These are phyloP conservation scores for Prinia subflava DNA, from an alignment of 2,113 vertebrate genomes.

Conservation along the genomic window DNA sequence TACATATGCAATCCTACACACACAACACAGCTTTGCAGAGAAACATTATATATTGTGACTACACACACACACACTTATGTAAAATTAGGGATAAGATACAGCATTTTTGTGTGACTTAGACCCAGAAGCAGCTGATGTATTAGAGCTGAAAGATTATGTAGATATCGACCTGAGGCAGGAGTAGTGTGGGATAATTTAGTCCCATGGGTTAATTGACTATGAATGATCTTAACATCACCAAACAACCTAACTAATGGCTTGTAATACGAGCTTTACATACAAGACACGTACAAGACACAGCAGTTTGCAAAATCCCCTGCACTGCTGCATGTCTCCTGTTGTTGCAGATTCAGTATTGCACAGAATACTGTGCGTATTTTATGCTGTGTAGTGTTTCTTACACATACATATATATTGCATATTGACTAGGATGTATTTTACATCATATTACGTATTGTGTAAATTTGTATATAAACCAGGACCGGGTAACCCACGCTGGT, in stretches of 20 bases:
- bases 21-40: not conserved
- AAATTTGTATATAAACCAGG: not conserved
- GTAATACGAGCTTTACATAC: not conserved
- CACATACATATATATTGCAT: no score
- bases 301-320: not conserved
- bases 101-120: not conserved
- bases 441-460: no score
- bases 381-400: not conserved
- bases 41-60: not conserved
- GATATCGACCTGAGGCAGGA: not conserved
- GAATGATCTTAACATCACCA: constrained; percentile 36
- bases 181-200: constrained; percentile 40
- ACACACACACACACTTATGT: no score
- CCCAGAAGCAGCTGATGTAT: not conserved
- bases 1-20: not conserved
- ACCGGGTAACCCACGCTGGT: not conserved
- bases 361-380: accelerated
- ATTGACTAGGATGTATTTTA: not conserved
- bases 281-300: not conserved
- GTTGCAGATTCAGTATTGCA: not conserved
- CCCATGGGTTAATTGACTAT: constrained; percentile 58
- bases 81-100: not conserved
- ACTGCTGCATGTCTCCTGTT: not conserved
- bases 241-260: constrained; percentile 9
- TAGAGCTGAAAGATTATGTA: not conserved